Base-by-base conservation (phyloP, 2,888 invertebrate species). In the Eulithis prunata region DNA sequence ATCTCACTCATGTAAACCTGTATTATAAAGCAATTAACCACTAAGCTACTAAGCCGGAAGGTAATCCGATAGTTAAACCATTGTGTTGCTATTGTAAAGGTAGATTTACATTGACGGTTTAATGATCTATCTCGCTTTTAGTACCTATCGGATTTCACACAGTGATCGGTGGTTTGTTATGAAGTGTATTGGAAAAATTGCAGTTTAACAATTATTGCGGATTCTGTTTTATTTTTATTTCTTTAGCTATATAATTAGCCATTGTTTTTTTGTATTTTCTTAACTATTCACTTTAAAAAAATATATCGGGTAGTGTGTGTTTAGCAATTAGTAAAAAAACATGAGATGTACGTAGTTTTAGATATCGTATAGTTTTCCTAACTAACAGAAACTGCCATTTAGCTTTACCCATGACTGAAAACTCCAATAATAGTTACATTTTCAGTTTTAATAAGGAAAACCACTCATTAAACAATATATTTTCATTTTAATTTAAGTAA, bases 11-110 rank as follows among this genome's bases (percentile, higher is more conserved):
- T 32, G 43, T 69, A 54, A 64, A 59, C 56, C 46, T 59, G 55
- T 47, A 64, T 57, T 36, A 62, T 21, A 52, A 21, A 58, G 46
- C 60, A 45, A 45, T 45, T n/a, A 57, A 41, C 58, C 21, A 60
- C 41, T 55, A 21, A 57, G 51, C 57, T 60, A 59, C 57, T 62
- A 72, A 66, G 62, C 86, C 90, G 90, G 88, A 90, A 85, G 80
- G 91, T 88, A 91, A 91, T 72, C 45, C 58, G 78, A 91, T 89
- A 88, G 73, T 82, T 80, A 85, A 87, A 87, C 77, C 76, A 87
- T 74, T 74, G 69, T 79, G 77, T 78, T 75, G 66, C 77, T 74
- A 82, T 88, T 88, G 85, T 87, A 68, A 69, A 67, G 63, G 59
- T 72, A 85, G 88, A 91, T 84, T 79, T 72, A 81, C 68, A 79